Evolutionary conservation across 1,140 invertebrate species (phyloP).

Genomic region (Pomacea maculata): DNA sequence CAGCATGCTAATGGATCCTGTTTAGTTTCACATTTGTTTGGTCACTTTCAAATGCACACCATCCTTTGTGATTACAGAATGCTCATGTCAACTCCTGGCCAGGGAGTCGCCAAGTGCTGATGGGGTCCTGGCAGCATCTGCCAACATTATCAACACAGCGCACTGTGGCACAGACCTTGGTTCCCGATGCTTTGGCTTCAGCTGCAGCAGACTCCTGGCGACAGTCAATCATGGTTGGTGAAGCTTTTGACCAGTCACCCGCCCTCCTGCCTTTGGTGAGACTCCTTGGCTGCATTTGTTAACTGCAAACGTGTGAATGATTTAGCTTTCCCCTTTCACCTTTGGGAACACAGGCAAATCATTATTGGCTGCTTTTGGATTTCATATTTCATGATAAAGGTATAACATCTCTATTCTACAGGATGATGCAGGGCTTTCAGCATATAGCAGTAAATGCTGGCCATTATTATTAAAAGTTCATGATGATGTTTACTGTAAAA

Average conservation of each 20-base stretch:
- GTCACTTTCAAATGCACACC: background rate
- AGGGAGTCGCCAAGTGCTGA: conserved; percentile 78
- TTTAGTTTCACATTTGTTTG: background rate
- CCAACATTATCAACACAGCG: conserved; percentile 72
- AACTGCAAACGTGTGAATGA: too few species aligned
- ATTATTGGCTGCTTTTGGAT: too few species aligned
- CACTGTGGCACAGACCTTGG: conserved; percentile 74
- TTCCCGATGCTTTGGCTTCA: conserved; percentile 68
- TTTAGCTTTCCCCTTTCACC: too few species aligned
- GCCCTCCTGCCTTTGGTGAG: conserved; percentile 73
- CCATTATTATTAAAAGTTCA: too few species aligned
- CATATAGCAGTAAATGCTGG: background rate
- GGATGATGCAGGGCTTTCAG: background rate
- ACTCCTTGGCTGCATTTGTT: too few species aligned
- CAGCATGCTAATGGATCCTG: too few species aligned
- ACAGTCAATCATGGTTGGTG: conserved; percentile 76
- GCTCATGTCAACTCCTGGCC: conserved; percentile 82
- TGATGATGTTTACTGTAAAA: too few species aligned
- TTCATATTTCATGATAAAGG: background rate
- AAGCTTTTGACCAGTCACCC: conserved; percentile 70
- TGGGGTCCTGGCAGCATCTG: conserved; percentile 87
- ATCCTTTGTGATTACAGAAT: conserved; percentile 69
- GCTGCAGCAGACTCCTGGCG: conserved; percentile 74
- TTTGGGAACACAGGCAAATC: too few species aligned
- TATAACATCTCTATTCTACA: background rate